Evolutionary conservation across 1,140 invertebrate species (phyloP).

Genomic region (Drosophila varians): DNA sequence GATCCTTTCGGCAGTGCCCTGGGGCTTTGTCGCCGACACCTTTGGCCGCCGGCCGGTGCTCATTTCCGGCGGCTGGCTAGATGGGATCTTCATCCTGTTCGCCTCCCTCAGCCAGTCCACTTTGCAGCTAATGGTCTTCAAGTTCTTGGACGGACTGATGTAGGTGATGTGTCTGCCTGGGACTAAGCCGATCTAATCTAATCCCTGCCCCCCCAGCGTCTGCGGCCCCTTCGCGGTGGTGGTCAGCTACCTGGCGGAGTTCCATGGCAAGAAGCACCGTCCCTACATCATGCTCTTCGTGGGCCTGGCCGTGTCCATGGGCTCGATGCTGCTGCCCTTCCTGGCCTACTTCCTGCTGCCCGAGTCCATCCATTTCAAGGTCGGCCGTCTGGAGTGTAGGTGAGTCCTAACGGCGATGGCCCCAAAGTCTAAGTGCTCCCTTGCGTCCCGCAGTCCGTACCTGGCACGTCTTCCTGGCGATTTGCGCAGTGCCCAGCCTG

Average conservation of each 20-base stretch:
- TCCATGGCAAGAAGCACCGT: constrained; percentile 87
- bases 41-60: constrained; percentile 89
- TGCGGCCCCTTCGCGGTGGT: constrained; percentile 89
- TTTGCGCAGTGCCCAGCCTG: constrained; percentile 87
- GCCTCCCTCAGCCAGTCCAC: constrained; percentile 89
- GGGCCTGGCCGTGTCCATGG: constrained; percentile 86
- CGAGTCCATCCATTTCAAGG: constrained; percentile 48
- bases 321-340: constrained; percentile 84
- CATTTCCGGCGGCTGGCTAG: constrained; percentile 87
- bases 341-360: constrained; percentile 85
- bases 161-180: constrained; percentile 67
- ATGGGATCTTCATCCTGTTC: constrained; percentile 87
- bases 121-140: constrained; percentile 88
- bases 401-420: background rate
- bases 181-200: background rate
- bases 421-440: background rate
- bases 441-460: constrained; percentile 84
- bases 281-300: constrained; percentile 86
- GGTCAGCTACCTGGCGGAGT: constrained; percentile 88
- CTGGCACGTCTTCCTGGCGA: constrained; percentile 90
- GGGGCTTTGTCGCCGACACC: constrained; percentile 92
- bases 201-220: constrained; percentile 85
- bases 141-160: constrained; percentile 91
- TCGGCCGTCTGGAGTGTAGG: constrained; percentile 49
- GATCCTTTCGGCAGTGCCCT: constrained; percentile 91